Conservation (phyloP, 2,888 invertebrate genomes). For the Drosophila subquinaria region DNA sequence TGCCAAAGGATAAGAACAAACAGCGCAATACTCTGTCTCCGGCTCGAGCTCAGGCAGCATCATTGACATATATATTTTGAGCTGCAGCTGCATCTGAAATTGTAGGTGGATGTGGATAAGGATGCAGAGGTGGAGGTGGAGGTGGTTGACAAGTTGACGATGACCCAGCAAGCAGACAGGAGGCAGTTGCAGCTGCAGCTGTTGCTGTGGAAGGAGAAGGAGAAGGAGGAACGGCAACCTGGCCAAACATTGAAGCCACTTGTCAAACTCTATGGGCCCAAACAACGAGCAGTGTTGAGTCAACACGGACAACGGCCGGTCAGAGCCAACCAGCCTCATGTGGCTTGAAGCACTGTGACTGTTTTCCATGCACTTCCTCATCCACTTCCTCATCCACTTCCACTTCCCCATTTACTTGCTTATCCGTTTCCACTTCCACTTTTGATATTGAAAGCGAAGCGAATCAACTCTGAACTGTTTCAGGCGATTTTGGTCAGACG, state of each 20-base stretch:
- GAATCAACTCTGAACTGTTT: conserved; percentile 24
- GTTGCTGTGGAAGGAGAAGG: neutral
- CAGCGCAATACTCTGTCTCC: conserved; percentile 47
- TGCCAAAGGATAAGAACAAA: conserved; percentile 79
- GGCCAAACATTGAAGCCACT: conserved; percentile 69
- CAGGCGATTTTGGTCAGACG: conserved; percentile 55
- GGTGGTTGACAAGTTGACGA: conserved; percentile 26
- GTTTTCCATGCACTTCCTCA: conserved; percentile 14
- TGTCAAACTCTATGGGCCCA: conserved; percentile 62
- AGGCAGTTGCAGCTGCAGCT: neutral
- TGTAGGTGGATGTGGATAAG: neutral
- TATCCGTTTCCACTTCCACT: conserved; percentile 62
- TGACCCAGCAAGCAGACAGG: conserved; percentile 20
- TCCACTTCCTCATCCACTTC: conserved; percentile 12
- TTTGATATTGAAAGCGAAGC: conserved; percentile 72
- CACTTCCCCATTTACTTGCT: conserved; percentile 10
- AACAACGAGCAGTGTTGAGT: conserved; percentile 39
- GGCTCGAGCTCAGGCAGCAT: conserved; percentile 45
- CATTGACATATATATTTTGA: conserved; percentile 74
- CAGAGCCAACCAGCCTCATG: conserved; percentile 22
- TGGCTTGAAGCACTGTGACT: conserved; percentile 16
- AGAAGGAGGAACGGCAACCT: conserved; percentile 43
- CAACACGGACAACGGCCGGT: conserved; percentile 45
- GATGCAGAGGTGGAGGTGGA: neutral
- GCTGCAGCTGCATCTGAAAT: conserved; percentile 12